phyloP scores from a whole-genome alignment of 2,888 invertebrate genomes.

The Neuroscelio doddi region DNA sequence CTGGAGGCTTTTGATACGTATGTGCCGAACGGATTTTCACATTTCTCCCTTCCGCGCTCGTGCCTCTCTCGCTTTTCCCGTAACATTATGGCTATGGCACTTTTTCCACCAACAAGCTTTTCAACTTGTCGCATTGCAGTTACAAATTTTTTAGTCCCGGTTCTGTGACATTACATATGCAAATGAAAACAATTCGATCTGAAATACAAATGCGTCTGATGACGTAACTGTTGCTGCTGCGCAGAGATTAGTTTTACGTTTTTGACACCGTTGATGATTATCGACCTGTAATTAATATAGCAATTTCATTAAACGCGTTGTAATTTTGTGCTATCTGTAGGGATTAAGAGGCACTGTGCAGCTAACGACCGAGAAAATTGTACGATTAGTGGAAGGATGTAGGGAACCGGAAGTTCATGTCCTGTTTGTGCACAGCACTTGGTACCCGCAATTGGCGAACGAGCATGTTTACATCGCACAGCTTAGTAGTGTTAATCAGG shows the following conservation, averaged over 20 bases:
- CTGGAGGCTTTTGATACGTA: slow-evolving; percentile 42
- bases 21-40: slow-evolving; percentile 53
- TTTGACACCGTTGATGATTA: too few relatives aligned
- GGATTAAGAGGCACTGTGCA: too few relatives aligned
- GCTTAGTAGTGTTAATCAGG: slow-evolving; percentile 17
- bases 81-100: slow-evolving; percentile 1
- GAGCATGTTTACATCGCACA: slow-evolving; percentile 18
- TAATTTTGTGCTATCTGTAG: too few relatives aligned
- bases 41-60: slow-evolving; percentile 21
- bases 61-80: slow-evolving; percentile 12
- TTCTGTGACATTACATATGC: slow-evolving; percentile 9
- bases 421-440: slow-evolving; percentile 11
- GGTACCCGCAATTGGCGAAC: slow-evolving; percentile 27
- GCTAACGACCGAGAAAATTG: slow-evolving; percentile 37
- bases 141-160: slow-evolving; percentile 10
- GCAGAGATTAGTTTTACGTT: too few relatives aligned
- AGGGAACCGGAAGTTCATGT: slow-evolving; percentile 22
- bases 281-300: too few relatives aligned
- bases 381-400: slow-evolving; percentile 23
- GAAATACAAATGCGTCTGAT: background rate
- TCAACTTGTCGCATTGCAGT: slow-evolving; percentile 23
- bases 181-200: slow-evolving; percentile 8
- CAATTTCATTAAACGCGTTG: too few relatives aligned
- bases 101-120: slow-evolving; percentile 11
- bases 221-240: too few relatives aligned